These are phyloP conservation scores for Sandelia bainsii DNA, from an alignment of 2,797 vertebrate species.

Conservation along the genomic window DNA sequence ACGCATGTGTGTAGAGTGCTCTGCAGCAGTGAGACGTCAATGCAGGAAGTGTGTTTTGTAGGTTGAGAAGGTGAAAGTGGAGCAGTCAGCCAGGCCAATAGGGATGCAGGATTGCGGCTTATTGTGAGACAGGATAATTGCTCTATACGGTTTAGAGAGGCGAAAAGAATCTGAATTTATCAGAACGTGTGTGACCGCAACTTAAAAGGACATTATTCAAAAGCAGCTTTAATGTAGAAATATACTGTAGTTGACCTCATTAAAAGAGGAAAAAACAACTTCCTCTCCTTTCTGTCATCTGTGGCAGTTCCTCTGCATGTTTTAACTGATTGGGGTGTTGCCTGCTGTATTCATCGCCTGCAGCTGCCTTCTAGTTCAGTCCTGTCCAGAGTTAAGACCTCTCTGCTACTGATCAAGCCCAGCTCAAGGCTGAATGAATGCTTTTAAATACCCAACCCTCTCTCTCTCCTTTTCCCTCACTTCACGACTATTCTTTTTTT, in stretches of 20 bases:
- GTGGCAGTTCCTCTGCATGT: conserved; percentile 27
- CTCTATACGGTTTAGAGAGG: conserved; percentile 32
- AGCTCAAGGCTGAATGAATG: conserved; percentile 66
- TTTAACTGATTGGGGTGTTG: conserved; percentile 45
- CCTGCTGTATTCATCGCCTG: conserved; percentile 65
- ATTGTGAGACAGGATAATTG: conserved; percentile 59
- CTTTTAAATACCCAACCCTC: conserved; percentile 64
- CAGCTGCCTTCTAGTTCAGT: conserved; percentile 67
- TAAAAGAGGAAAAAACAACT: conserved; percentile 5
- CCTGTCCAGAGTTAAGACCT: conserved; percentile 67
- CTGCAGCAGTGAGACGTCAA: conserved; percentile 27
- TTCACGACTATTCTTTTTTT: conserved; percentile 27
- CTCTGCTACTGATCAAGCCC: conserved; percentile 54
- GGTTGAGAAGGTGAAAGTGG: conserved; percentile 48
- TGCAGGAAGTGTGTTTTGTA: conserved; percentile 44
- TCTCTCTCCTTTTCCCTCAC: conserved; percentile 27
- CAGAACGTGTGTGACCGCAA: conserved; percentile 24
- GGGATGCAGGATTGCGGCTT: conserved; percentile 49
- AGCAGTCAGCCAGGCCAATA: conserved; percentile 40
- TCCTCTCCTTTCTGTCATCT: not conserved
- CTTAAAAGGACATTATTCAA: conserved; percentile 39
- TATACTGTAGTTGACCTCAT: conserved; percentile 23
- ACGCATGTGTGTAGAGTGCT: conserved; percentile 13
- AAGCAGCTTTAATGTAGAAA: conserved; percentile 25
- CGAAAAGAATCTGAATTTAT: conserved; percentile 40